phyloP scores from a whole-genome alignment of 2,888 invertebrate species.

The Philereme transversata region DNA sequence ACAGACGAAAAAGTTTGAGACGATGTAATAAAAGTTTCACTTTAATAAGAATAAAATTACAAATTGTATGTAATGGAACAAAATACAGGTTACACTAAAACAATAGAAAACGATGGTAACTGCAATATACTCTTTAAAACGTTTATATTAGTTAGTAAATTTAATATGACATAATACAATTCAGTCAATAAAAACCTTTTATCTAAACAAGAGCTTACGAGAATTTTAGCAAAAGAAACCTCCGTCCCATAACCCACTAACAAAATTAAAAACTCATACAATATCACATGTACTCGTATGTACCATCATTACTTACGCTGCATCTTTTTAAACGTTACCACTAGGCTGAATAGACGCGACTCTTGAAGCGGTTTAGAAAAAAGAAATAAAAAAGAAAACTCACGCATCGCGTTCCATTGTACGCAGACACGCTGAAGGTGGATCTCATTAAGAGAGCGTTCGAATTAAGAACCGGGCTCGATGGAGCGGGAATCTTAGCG shows the following conservation, averaged over 20 bases:
- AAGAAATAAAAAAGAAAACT: conserved; percentile 60
- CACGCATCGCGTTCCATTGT: conserved; percentile 78
- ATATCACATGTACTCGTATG: conserved; percentile 45
- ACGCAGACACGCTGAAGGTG: conserved; percentile 74
- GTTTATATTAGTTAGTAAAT: not conserved
- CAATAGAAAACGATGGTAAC: no score
- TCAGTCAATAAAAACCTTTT: conserved; percentile 11
- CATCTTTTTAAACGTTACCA: conserved; percentile 74
- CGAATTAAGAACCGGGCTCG: conserved; percentile 75
- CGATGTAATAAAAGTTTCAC: no score
- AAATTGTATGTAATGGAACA: no score
- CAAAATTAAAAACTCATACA: conserved; percentile 47
- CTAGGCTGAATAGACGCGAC: conserved; percentile 70
- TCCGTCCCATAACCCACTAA: conserved; percentile 45
- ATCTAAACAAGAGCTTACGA: not conserved
- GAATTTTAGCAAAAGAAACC: conserved; percentile 17
- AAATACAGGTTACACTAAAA: no score
- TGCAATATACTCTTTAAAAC: no score
- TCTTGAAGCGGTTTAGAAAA: conserved; percentile 69
- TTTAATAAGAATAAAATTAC: no score
- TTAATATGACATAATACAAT: not conserved
- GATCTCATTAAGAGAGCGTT: conserved; percentile 79
- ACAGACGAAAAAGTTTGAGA: no score
- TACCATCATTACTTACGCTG: conserved; percentile 79
- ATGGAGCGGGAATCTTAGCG: conserved; percentile 79